Evolutionary conservation across 2,797 vertebrate species (phyloP).

Genomic region (Jordanella pulchra): DNA sequence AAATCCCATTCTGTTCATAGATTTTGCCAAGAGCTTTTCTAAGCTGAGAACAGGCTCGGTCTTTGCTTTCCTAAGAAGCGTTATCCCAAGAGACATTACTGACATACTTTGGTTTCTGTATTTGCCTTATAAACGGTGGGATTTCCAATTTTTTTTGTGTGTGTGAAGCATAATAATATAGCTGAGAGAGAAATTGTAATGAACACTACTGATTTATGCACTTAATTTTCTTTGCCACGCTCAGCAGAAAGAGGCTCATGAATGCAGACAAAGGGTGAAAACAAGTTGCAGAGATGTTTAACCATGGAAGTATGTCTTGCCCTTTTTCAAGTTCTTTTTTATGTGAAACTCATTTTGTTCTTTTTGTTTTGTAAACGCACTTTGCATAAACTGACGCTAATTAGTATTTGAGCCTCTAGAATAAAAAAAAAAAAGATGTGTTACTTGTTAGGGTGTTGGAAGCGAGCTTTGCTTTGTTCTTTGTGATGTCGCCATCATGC

Average conservation of each 20-base stretch:
- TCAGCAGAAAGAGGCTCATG: constrained; percentile 20
- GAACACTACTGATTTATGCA: constrained; percentile 76
- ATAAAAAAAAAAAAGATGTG: neutral
- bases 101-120: constrained; percentile 50
- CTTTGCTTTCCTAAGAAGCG: constrained; percentile 39
- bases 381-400: neutral
- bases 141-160: constrained; percentile 54
- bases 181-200: constrained; percentile 53
- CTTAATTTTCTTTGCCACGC: constrained; percentile 67
- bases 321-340: constrained; percentile 7
- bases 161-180: constrained; percentile 24
- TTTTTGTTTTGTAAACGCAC: constrained; percentile 1
- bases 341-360: constrained; percentile 13
- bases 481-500: neutral
- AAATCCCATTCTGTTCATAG: neutral
- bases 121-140: constrained; percentile 61
- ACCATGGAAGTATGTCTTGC: neutral
- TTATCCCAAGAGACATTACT: constrained; percentile 43
- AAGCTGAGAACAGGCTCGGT: neutral
- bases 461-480: neutral
- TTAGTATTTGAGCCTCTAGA: neutral
- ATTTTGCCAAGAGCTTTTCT: neutral
- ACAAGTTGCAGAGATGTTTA: constrained; percentile 15
- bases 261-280: constrained; percentile 28
- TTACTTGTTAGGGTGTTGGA: neutral